Evolutionary conservation across 2,113 vertebrate genomes (phyloP).

Genomic region (Proterorhinus semilunaris): DNA sequence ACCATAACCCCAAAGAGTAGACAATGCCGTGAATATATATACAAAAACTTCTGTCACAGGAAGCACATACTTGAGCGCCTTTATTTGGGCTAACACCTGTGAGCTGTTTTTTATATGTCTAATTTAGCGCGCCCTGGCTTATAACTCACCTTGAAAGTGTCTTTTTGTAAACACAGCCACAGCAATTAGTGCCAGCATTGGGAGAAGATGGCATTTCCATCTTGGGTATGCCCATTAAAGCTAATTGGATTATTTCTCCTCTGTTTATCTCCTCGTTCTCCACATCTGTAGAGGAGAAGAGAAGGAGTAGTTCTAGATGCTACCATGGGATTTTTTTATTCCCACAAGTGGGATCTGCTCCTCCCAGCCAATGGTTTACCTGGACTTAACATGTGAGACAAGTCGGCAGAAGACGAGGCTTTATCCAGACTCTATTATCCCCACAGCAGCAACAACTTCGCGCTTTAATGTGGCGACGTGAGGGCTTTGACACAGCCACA

Average conservation of each 20-base stretch:
- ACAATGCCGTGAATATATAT: too few species aligned
- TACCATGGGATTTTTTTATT: slow-evolving; percentile 33
- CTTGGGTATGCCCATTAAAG: slow-evolving; percentile 46
- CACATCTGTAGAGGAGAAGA: slow-evolving; percentile 50
- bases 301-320: slow-evolving; percentile 17
- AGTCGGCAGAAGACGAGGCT: slow-evolving; percentile 14
- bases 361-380: slow-evolving; percentile 15
- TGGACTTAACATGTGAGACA: slow-evolving; percentile 19
- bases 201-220: slow-evolving; percentile 42
- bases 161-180: slow-evolving; percentile 41
- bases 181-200: slow-evolving; percentile 43
- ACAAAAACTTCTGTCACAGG: neutral
- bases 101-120: slow-evolving; percentile 16
- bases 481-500: slow-evolving; percentile 22
- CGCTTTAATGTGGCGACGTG: slow-evolving; percentile 29
- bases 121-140: slow-evolving; percentile 11
- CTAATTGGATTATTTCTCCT: slow-evolving; percentile 70
- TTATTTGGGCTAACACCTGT: slow-evolving; percentile 6
- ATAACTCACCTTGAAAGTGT: slow-evolving; percentile 42
- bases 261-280: slow-evolving; percentile 68
- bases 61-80: neutral
- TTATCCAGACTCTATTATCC: slow-evolving; percentile 32
- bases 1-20: too few species aligned
- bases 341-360: slow-evolving; percentile 23
- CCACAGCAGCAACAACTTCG: slow-evolving; percentile 6